These are phyloP conservation scores for Cheilosia scutellata DNA, from an alignment of 2,888 invertebrate species.

Conservation along the genomic window DNA sequence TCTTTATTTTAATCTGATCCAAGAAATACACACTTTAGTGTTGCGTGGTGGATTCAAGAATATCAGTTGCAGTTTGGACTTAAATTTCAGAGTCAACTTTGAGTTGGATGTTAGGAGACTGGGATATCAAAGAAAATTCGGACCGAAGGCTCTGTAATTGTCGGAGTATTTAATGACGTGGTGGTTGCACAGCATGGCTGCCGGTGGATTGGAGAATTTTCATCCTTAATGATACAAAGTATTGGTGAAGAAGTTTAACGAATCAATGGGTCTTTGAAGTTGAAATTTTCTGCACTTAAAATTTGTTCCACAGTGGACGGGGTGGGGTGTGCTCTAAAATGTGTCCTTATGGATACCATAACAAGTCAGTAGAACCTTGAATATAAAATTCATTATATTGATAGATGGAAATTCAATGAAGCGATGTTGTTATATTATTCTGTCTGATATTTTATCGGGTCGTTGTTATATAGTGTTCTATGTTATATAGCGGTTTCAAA, in stretches of 20 bases:
- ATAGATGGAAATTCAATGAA: too few relatives aligned
- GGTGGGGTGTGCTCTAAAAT: neutral
- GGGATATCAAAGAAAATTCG: slow-evolving; percentile 18
- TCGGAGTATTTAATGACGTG: slow-evolving; percentile 1
- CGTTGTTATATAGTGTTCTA: too few relatives aligned
- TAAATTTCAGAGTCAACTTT: slow-evolving; percentile 2
- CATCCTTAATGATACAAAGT: neutral
- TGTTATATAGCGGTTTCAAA: too few relatives aligned
- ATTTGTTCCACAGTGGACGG: neutral
- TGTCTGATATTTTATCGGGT: too few relatives aligned
- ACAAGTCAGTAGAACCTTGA: too few relatives aligned
- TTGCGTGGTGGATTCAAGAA: slow-evolving; percentile 13
- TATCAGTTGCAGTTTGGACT: slow-evolving; percentile 34
- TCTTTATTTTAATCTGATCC: slow-evolving; percentile 19
- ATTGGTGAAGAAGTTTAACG: neutral
- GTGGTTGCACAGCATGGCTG: neutral
- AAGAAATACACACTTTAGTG: neutral
- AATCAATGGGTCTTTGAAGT: neutral
- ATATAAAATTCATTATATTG: too few relatives aligned
- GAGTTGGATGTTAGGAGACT: neutral
- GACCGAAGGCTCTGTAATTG: neutral
- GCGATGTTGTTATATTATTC: too few relatives aligned
- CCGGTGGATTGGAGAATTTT: neutral
- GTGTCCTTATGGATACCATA: too few relatives aligned
- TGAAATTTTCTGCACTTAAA: neutral